These are phyloP conservation scores for Atethmia centrago DNA, from an alignment of 2,888 invertebrate genomes.

Conservation along the genomic window DNA sequence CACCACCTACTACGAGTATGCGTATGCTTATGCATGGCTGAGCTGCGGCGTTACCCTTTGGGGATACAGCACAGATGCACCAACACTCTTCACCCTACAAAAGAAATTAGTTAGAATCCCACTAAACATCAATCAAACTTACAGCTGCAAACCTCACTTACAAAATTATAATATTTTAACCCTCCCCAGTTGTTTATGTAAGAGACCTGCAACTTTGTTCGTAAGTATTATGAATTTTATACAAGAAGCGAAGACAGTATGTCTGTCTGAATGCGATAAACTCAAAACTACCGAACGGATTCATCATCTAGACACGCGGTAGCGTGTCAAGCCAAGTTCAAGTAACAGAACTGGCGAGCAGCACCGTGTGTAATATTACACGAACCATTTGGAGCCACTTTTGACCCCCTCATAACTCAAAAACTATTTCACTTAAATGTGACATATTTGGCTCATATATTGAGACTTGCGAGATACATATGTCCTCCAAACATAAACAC, in stretches of 20 bases:
- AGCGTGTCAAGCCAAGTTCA: too few relatives aligned
- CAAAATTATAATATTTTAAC: not conserved
- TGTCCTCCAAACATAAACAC: too few relatives aligned
- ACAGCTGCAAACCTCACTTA: not conserved
- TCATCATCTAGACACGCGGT: too few relatives aligned
- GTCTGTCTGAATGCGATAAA: too few relatives aligned
- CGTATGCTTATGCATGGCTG: not conserved
- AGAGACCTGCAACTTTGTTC: not conserved
- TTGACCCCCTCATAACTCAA: too few relatives aligned
- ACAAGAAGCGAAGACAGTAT: not conserved
- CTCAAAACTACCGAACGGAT: too few relatives aligned
- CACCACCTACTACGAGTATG: not conserved
- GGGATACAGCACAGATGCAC: not conserved
- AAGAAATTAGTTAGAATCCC: not conserved
- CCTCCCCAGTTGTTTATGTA: not conserved
- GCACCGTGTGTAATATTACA: too few relatives aligned
- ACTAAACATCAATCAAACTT: not conserved
- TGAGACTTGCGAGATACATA: too few relatives aligned
- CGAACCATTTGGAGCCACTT: too few relatives aligned
- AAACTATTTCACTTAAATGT: too few relatives aligned
- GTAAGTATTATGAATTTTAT: not conserved
- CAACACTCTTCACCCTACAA: not conserved
- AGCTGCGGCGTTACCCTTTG: not conserved
- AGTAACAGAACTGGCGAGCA: too few relatives aligned
- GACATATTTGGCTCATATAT: too few relatives aligned